Base-by-base conservation (phyloP, 2,113 vertebrate species). In the Heloderma charlesbogerti region DNA sequence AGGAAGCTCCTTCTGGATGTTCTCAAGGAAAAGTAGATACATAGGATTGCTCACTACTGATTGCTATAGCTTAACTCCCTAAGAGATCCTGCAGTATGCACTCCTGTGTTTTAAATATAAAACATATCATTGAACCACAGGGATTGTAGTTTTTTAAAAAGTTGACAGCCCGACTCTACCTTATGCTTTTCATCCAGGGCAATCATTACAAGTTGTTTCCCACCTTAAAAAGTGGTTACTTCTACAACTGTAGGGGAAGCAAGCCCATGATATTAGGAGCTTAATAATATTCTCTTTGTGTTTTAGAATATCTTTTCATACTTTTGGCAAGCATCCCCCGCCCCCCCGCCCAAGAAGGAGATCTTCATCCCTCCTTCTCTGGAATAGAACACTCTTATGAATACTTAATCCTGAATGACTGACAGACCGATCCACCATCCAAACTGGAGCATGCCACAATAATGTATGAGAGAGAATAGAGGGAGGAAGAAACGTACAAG, bases 341-440 rank as follows among this genome's bases (percentile, higher is more conserved):
- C 89, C 3, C 74, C 82, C 90, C 91, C 91, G 87, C 3, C 90
- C 83, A 93, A 91, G 90, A 87, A 54, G 75, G 31, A 79, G 74
- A 60, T 93, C 93, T 95, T 88, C 90, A 79, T 93, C 92, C 86
- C 91, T 91, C 90, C 25, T 95, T 92, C 79, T 2, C 78, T 1
- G 25, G 91, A 92, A 92, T 27, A 81, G 84, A 87, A 79, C 91
- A 93, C 93, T 5, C 18, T 48, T 81, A 54, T 3, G 87, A 92
- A 91, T 93, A 91, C 89, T 45, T 81, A 48, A 74, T 2, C 5
- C 29, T n/a, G 48, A 94, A 92, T 48, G 87, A 63, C 77, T 20
- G 15, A 77, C 1, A 92, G 92, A 89, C 87, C 90, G 81, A 60
- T 18, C 87, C 88, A 51, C 43, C 0, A 40, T 71, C 93, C n/a